Base-by-base conservation (phyloP, 1,140 invertebrate genomes). In the Nautilus pompilius region DNA sequence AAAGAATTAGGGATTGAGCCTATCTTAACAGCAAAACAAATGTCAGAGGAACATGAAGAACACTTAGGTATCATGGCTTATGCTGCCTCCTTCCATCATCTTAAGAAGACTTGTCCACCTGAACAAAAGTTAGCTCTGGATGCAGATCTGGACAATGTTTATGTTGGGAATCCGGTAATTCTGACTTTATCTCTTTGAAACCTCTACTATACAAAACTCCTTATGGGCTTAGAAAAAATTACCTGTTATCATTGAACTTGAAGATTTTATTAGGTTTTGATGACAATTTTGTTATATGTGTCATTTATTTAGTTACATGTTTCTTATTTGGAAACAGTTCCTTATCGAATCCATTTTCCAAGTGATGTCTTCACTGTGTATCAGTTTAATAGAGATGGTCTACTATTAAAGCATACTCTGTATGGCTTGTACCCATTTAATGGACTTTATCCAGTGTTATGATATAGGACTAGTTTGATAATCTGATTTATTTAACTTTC, bases 11-110 rank as follows among this genome's bases (percentile, higher is more conserved):
- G 94, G 20, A 91, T 97, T 4, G 90, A 95, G 72, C 93, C 93
- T 28, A 88, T 96, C 46, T 78, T 98, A 33, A 90, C 92, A 71
- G 90, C 95, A 5, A 93, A 92, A 81, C 95, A 98, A 76, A 93
- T 99, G 89, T 90, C 92, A 51, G 93, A 95, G 81, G 90, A 90
- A 55, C 91, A 96, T 77, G 93, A 95, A 2, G 95, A 98, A 78
- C 94, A 97, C 86, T 86, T 98, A 68, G 95, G 93, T 5, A 92
- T 96, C 64, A 97, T 97, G 95, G 92, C 94, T 3, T 97, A 96
- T 82, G 91, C 91, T 3, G 91, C 93, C 0, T 87, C 91, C 78
- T 93, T 93, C 82, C 91, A 93, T 70, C 92, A 93, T 88, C 87
- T 95, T 20, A 89, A 90, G 49, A 91, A 93, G 65, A 58, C 70